Base-by-base conservation (phyloP, 2,797 vertebrate genomes). In the Danio albolineatus region DNA sequence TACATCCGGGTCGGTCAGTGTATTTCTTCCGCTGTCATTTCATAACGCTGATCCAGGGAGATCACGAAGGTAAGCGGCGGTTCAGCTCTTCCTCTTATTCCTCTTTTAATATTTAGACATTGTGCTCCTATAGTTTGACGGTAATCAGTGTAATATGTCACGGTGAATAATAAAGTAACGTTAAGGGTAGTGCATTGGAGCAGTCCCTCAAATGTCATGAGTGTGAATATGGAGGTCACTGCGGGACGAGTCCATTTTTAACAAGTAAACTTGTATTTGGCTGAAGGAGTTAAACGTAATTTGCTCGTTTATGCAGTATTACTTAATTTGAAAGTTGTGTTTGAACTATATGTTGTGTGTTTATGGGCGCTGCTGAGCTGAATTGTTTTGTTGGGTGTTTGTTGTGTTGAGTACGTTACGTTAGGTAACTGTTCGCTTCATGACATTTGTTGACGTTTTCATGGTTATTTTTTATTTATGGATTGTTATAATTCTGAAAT, bases 151-250 rank as follows among this genome's bases (percentile, higher is more conserved):
- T 2, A 1, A 10, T 46, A 28, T 49, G 19, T 5, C 12, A n/a
- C 2, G 16, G 19, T 1, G 36, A 44, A 56, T 39, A 13, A 21
- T 46, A 10, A 44, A 48, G 16, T 16, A 57, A 61, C 53, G n/a
- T n/a, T 17, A n/a, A 28, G 3, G 28, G 39, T 71, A 49, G 2
- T 71, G 41, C 10, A 9, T 2, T 53, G 54, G 48, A 6, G 14
- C 6, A 19, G 12, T 38, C 10, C 10, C 28, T 53, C 43, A 65
- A 67, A 67, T 79, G 81, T 80, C 71, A 76, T 28, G 21, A 54
- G 28, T 4, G 73, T 73, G 7, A 54, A 9, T 81, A 51, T 87
- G 83, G 86, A 87, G 86, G 86, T 87, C 85, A 86, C 43, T 43
- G 57, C 14, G 9, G 56, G 19, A 69, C 49, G 16, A 44, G 7